Conservation (phyloP, 2,888 invertebrate genomes). For the Alloplasta piceator region DNA sequence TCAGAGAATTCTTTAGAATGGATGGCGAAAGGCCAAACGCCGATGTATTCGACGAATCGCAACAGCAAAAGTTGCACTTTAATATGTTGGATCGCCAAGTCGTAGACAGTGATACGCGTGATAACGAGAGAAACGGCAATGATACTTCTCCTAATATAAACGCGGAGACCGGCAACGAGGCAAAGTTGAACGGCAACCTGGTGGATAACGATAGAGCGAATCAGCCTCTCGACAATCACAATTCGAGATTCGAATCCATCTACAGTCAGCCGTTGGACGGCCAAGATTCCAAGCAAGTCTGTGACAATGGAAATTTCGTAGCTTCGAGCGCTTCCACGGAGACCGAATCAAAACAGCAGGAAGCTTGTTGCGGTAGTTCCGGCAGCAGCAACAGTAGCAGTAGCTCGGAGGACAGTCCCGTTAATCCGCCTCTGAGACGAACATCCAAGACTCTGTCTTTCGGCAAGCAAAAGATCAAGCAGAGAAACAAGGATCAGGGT, state of each 20-base stretch:
- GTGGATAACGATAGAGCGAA: conserved; percentile 76
- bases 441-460: conserved; percentile 82
- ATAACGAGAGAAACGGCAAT: conserved; percentile 79
- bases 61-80: conserved; percentile 69
- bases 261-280: conserved; percentile 80
- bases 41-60: conserved; percentile 73
- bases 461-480: conserved; percentile 81
- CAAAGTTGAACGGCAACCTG: conserved; percentile 76
- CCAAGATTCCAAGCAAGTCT: conserved; percentile 77
- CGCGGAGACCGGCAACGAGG: conserved; percentile 73
- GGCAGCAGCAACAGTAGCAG: conserved; percentile 79
- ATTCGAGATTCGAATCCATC: conserved; percentile 81
- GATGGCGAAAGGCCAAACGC: conserved; percentile 75
- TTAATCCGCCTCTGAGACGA: conserved; percentile 79
- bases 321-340: conserved; percentile 57
- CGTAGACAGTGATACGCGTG: conserved; percentile 68
- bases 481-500: conserved; percentile 79
- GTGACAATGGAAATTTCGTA: conserved; percentile 79
- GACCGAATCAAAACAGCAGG: conserved; percentile 72
- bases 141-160: conserved; percentile 72
- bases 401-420: conserved; percentile 80
- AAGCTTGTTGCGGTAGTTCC: conserved; percentile 38
- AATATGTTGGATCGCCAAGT: conserved; percentile 74
- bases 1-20: conserved; percentile 81
- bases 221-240: conserved; percentile 80